Evolutionary conservation across 2,113 vertebrate species (phyloP).

Genomic region (Carlito syrichta): DNA sequence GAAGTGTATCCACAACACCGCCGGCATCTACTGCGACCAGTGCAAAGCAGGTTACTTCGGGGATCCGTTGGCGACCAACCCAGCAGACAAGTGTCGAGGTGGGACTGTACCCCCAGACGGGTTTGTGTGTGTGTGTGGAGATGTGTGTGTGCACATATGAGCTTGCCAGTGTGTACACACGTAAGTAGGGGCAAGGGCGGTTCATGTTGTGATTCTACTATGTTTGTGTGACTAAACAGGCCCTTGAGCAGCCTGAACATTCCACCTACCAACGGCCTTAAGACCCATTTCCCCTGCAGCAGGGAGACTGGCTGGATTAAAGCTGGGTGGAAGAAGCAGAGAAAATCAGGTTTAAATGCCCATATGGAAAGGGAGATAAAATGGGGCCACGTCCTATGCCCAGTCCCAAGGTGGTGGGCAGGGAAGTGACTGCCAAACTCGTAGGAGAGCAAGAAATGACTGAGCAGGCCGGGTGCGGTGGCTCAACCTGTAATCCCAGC

Average conservation of each 20-base stretch:
- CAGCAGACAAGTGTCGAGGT: slow-evolving; percentile 86
- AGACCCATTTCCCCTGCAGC: background rate
- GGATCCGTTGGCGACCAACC: slow-evolving; percentile 85
- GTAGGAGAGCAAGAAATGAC: background rate
- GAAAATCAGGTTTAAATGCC: slow-evolving; percentile 42
- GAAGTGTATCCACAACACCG: slow-evolving; percentile 93
- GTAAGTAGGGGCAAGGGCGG: background rate
- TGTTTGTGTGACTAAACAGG: background rate
- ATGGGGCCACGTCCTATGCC: fast-evolving
- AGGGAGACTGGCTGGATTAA: background rate
- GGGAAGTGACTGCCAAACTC: background rate
- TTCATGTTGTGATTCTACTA: fast-evolving
- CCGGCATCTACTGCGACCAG: slow-evolving; percentile 90
- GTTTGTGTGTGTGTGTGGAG: background rate
- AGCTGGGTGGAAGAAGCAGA: background rate
- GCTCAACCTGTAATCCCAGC: no score
- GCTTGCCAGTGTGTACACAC: background rate
- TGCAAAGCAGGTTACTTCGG: slow-evolving; percentile 93
- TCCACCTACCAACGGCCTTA: background rate
- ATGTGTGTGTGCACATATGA: background rate
- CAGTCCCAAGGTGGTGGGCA: background rate
- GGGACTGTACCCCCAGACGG: background rate
- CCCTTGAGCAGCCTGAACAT: background rate
- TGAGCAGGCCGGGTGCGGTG: background rate
- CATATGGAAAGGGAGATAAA: background rate